These are phyloP conservation scores for Megalopta genalis DNA, from an alignment of 1,140 invertebrate genomes.

Conservation along the genomic window DNA sequence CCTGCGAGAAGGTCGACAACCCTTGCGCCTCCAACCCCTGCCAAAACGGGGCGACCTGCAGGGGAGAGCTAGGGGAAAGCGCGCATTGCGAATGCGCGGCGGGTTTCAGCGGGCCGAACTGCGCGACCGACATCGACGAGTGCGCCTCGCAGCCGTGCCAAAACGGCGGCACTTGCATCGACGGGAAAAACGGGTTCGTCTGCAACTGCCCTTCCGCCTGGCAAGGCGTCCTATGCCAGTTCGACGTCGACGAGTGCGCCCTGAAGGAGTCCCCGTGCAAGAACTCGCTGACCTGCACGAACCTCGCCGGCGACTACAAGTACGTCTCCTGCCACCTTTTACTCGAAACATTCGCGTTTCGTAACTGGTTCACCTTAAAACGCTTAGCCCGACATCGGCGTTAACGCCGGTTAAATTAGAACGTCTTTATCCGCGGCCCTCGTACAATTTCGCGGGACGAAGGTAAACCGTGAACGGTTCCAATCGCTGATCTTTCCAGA, in stretches of 20 bases:
- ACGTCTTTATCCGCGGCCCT: background rate
- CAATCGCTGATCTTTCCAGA: background rate
- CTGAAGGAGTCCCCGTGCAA: conserved; percentile 85
- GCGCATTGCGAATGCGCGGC: conserved; percentile 89
- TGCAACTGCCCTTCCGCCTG: conserved; percentile 91
- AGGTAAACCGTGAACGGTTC: background rate
- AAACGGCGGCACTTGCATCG: conserved; percentile 92
- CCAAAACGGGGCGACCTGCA: conserved; percentile 90
- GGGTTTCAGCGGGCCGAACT: conserved; percentile 92
- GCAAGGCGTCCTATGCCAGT: conserved; percentile 90
- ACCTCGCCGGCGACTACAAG: conserved; percentile 90
- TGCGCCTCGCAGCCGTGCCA: conserved; percentile 91
- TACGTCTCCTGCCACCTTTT: conserved; percentile 44
- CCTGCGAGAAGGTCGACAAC: conserved; percentile 95
- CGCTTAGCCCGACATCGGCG: background rate
- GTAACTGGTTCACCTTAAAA: too few species aligned
- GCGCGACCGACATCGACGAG: conserved; percentile 90
- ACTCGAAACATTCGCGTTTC: background rate
- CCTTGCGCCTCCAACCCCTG: conserved; percentile 95
- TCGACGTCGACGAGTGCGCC: conserved; percentile 82
- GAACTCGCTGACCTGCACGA: conserved; percentile 89
- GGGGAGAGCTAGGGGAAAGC: conserved; percentile 75
- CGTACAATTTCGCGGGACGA: background rate
- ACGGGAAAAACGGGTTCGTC: conserved; percentile 86
- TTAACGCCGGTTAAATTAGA: background rate